Evolutionary conservation across 2,797 vertebrate genomes (phyloP).

Genomic region (Eulemur mongoz): DNA sequence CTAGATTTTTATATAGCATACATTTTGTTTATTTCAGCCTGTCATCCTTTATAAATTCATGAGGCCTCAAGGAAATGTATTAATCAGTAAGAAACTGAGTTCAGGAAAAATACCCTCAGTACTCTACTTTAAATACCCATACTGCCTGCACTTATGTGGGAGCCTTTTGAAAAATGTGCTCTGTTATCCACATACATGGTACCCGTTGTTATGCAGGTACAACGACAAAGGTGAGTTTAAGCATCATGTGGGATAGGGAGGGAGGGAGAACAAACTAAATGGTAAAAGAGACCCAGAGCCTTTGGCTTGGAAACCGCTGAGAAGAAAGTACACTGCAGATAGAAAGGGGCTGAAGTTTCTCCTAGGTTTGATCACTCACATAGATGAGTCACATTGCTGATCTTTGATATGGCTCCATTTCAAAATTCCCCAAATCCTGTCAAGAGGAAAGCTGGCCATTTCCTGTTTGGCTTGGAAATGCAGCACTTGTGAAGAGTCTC

Average conservation of each 20-base stretch:
- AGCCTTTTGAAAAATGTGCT: background rate
- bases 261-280: background rate
- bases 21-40: background rate
- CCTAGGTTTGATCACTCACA: background rate
- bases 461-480: slow-evolving; percentile 30
- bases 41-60: background rate
- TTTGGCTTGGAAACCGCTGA: background rate
- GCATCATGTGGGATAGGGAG: background rate
- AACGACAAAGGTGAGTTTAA: background rate
- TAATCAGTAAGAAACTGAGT: background rate
- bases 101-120: background rate
- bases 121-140: background rate
- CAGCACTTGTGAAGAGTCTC: background rate
- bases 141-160: background rate
- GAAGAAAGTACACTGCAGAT: background rate
- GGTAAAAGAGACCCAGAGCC: background rate
- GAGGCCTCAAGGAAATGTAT: slow-evolving; percentile 42
- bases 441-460: background rate
- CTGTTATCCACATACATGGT: background rate
- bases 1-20: slow-evolving; percentile 4
- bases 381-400: background rate
- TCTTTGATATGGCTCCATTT: slow-evolving; percentile 12
- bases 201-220: background rate
- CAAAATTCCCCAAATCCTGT: slow-evolving; percentile 46
- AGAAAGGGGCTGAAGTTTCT: background rate